Base-by-base conservation (phyloP, 2,888 invertebrate species). In the Nomada lathburiana region DNA sequence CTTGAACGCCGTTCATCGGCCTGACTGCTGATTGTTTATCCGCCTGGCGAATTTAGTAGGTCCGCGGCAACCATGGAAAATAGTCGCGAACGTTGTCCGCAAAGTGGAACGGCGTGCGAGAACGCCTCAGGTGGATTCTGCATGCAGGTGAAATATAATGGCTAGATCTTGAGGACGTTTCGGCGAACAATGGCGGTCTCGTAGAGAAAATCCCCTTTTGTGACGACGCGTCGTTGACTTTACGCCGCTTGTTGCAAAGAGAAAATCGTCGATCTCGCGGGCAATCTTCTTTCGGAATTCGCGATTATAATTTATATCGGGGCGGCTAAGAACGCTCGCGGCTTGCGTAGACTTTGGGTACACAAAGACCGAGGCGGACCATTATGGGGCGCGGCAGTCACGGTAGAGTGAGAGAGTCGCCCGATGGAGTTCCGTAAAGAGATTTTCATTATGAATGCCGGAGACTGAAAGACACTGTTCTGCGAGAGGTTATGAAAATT, bases 401-500 rank as follows among this genome's bases (percentile, higher is more conserved):
- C 65, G 75, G 7, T 10, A 10, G 36, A 20, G 52, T 16, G 20
- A 53, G 70, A 63, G 60, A 60, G 75, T 65, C 53, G 70, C 71
- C 64, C 81, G 79, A 81, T 83, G 80, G 84, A 86, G 86, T 84
- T 88, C 81, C 78, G 87, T 86, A 89, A 89, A 86, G 89, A 88
- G 87, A 85, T 88, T 91, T 91, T 88, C 89, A 90, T 91, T 91
- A 91, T 90, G 86, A 86, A 89, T 86, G 83, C 86, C 82, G 80
- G 85, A 80, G 75, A 82, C 85, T 86, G 88, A 88, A 89, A 90
- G 90, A 90, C 87, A 89, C 80, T 81, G 84, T 87, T 90, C 89
- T 89, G 85, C 75, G 80, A 85, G 82, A 85, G 86, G 85, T 91
- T 91, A 91, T 91, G 89, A 92, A 91, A 90, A 91, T 90, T 90